Base-by-base conservation (phyloP, 1,140 invertebrate genomes). In the Anthonomus grandis region DNA sequence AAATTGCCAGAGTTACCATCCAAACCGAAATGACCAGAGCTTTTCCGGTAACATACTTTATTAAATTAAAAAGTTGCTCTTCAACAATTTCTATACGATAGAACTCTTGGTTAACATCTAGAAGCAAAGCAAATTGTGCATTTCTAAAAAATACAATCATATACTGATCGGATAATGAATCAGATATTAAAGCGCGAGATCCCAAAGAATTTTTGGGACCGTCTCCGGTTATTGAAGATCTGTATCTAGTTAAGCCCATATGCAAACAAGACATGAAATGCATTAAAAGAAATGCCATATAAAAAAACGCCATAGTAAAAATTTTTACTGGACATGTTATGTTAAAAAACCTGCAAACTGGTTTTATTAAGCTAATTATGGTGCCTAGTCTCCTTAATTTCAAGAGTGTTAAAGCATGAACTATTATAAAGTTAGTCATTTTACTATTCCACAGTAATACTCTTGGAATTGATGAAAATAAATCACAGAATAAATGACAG, bases 21-120 rank as follows among this genome's bases (percentile, higher is more conserved):
- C 57, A 65, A 62, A 57, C 65, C 55, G 64, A 59, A 46, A 60
- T 59, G 9, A 63, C 21, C 4, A 63, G 24, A 13, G 57, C 10
- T 44, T 62, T 57, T 10, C 59, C 59, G 9, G 38, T 10, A 4
- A 48, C 5, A 38, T 58, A 62, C 12, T 41, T 58, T 4, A 62
- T 1, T 21, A 34, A 8, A 9, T 17, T 24, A 18, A 60, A 27
- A 15, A 27, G 38, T 4, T 36, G 10, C 13, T 59, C 57, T 27
- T 51, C 49, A 6, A 23, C 15, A 15, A 48, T n/a, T n/a, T n/a
- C n/a, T n/a, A n/a, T n/a, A 22, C 12, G 12, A 51, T n/a, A 13
- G 42, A 5, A n/a, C 25, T 12, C 23, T 25, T 12, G 34, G n/a
- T 8, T 25, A 24, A 56, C 34, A 12, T 55, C 25, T 4, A 62